Conservation (phyloP, 2,797 vertebrate genomes). For the Hemibagrus guttatus region DNA sequence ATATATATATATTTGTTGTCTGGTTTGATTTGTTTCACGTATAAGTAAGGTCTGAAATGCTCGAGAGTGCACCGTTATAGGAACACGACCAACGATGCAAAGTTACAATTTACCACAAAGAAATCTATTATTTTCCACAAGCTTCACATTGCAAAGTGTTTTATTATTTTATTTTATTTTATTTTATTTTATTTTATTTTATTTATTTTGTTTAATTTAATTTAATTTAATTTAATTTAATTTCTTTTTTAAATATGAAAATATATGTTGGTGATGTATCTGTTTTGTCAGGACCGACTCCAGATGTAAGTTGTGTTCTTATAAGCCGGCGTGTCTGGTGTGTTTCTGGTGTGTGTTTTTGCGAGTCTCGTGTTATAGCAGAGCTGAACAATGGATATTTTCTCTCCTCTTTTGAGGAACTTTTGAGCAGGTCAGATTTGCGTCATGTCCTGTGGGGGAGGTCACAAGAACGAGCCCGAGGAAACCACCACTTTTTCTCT, state of each 20-base stretch:
- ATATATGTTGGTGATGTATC: not conserved
- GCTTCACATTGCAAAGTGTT: too few species aligned
- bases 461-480: slow-evolving; percentile 9
- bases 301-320: not conserved
- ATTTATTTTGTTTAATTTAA: too few species aligned
- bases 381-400: slow-evolving; percentile 21
- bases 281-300: not conserved
- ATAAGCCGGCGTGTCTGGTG: not conserved
- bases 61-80: too few species aligned
- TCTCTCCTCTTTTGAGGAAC: slow-evolving; percentile 48
- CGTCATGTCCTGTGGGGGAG: slow-evolving; percentile 49
- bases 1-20: not conserved
- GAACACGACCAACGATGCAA: too few species aligned
- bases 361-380: not conserved
- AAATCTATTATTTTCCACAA: not conserved
- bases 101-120: not conserved
- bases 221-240: too few species aligned
- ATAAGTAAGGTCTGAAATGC: too few species aligned
- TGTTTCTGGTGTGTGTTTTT: slow-evolving; percentile 14
- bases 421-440: slow-evolving; percentile 38
- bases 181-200: too few species aligned
- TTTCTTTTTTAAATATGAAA: too few species aligned
- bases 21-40: too few species aligned
- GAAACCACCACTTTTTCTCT: slow-evolving; percentile 35
- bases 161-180: not conserved